Conservation (phyloP, 1,140 invertebrate species). For the Carposina sasakii region DNA sequence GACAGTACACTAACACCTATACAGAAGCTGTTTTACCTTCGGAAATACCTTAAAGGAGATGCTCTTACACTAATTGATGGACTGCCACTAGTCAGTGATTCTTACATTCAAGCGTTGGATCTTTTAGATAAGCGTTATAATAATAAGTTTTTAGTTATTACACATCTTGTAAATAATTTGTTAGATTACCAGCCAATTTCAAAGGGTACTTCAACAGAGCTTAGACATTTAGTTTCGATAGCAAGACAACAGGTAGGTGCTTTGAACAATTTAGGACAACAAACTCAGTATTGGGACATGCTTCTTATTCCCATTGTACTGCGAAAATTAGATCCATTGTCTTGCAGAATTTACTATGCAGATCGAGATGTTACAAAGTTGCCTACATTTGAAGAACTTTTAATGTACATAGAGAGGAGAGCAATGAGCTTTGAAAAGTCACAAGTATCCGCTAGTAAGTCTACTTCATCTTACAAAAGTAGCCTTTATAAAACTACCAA, state of each 20-base stretch:
- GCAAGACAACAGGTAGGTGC: conserved; percentile 1
- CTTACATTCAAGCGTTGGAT: conserved; percentile 1
- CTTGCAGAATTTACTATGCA: conserved; percentile 1
- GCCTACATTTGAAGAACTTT: no score
- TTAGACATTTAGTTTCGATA: neutral
- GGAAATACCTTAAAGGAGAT: conserved; percentile 5
- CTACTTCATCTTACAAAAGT: no score
- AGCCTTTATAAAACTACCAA: no score
- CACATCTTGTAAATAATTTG: neutral
- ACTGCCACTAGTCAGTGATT: conserved; percentile 1
- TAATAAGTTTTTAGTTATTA: conserved; percentile 3
- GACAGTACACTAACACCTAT: neutral
- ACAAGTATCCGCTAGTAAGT: no score
- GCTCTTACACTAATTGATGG: conserved; percentile 4
- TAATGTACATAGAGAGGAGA: no score
- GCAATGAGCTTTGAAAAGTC: no score
- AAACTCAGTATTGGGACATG: conserved; percentile 2
- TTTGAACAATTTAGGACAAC: conserved; percentile 5
- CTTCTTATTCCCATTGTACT: conserved; percentile 1
- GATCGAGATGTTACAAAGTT: neutral
- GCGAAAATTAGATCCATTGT: conserved; percentile 7
- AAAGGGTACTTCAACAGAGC: neutral
- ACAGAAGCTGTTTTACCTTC: conserved; percentile 7
- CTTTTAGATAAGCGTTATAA: conserved; percentile 3
- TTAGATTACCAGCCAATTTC: neutral